Conservation (phyloP, 2,797 vertebrate genomes). For the Brachyalestes nurse region DNA sequence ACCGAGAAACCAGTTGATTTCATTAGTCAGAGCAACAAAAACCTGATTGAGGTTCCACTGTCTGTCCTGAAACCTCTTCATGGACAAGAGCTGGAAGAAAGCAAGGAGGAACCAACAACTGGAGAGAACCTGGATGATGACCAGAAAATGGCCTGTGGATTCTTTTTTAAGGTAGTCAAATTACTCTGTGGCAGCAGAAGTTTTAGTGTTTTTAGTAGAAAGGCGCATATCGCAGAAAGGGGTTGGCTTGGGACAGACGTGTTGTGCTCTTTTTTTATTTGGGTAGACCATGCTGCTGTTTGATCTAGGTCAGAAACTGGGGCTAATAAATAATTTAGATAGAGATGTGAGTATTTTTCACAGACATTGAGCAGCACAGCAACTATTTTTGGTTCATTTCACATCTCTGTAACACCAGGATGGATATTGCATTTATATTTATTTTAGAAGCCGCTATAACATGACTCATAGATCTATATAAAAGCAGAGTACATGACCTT, state of each 20-base stretch:
- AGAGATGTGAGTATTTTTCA: slow-evolving; percentile 28
- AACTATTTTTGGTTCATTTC: background rate
- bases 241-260: slow-evolving; percentile 44
- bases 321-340: slow-evolving; percentile 78
- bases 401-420: background rate
- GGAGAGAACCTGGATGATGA: slow-evolving; percentile 84
- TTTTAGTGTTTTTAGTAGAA: slow-evolving; percentile 37
- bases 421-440: background rate
- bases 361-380: background rate
- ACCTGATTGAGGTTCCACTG: slow-evolving; percentile 91
- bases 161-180: slow-evolving; percentile 94
- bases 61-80: slow-evolving; percentile 87
- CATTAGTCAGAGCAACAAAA: slow-evolving; percentile 75
- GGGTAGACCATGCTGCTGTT: slow-evolving; percentile 56
- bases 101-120: slow-evolving; percentile 71
- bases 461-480: background rate
- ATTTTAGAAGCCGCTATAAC: background rate
- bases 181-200: background rate
- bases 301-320: slow-evolving; percentile 79
- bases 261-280: slow-evolving; percentile 47
- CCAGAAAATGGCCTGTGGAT: slow-evolving; percentile 91
- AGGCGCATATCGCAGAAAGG: slow-evolving; percentile 12
- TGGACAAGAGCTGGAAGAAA: slow-evolving; percentile 76
- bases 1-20: slow-evolving; percentile 80
- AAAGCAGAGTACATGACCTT: background rate